These are phyloP conservation scores for Drosophila gunungcola DNA, from an alignment of 1,140 invertebrate species.

Conservation along the genomic window DNA sequence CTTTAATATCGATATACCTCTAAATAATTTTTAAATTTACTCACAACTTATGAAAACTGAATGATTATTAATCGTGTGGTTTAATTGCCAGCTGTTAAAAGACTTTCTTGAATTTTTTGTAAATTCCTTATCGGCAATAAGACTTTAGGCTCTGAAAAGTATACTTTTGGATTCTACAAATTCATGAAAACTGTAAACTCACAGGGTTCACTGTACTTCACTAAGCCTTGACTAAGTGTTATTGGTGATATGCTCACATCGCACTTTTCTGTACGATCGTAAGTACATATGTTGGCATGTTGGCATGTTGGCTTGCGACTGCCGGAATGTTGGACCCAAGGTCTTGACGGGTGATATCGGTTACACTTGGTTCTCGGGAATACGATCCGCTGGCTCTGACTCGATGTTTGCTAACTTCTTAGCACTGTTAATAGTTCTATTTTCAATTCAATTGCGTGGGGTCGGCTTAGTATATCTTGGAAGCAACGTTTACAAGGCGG, in stretches of 20 bases:
- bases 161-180: not conserved
- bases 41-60: too few species aligned
- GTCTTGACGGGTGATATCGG: slow-evolving; percentile 30
- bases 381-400: slow-evolving; percentile 12
- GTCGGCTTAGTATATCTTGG: slow-evolving; percentile 27
- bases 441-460: slow-evolving; percentile 31
- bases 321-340: slow-evolving; percentile 32
- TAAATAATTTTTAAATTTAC: too few species aligned
- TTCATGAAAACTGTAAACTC: not conserved
- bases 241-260: slow-evolving; percentile 42
- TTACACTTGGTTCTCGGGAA: slow-evolving; percentile 33
- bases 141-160: too few species aligned
- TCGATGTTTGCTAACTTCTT: slow-evolving; percentile 27
- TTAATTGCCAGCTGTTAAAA: too few species aligned
- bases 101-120: too few species aligned
- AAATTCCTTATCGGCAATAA: too few species aligned
- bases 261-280: slow-evolving; percentile 17
- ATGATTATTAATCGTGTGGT: too few species aligned
- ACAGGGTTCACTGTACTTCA: slow-evolving; percentile 26
- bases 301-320: slow-evolving; percentile 26
- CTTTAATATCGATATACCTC: too few species aligned
- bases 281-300: slow-evolving; percentile 30
- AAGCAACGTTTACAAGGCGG: not conserved
- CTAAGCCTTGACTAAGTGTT: slow-evolving; percentile 24
- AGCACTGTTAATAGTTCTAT: slow-evolving; percentile 13